Base-by-base conservation (phyloP, 2,888 invertebrate species). In the Coelopa pilipes region DNA sequence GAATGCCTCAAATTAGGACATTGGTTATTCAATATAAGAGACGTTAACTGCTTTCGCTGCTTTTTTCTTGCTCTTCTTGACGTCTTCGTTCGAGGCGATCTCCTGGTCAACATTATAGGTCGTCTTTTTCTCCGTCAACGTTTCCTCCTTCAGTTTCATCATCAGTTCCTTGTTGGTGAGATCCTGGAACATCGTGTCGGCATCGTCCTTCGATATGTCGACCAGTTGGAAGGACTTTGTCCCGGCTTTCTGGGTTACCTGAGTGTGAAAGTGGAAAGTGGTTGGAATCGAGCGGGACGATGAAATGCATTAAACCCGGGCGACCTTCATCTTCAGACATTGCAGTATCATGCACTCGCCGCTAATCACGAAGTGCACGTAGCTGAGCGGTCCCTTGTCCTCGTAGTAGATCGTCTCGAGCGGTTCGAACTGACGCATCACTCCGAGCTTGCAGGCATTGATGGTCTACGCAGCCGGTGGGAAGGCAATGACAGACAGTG, bases 271-370 rank as follows among this genome's bases (percentile, higher is more conserved):
- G 5, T 55, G 1, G 0, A 34, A 34, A 34, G 34, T 34, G 21
- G 1, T 59, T 59, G 49, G 11, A 55, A 34, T 60, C 15, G 11
- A 24, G 24, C 60, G 24, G 10, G 10, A 11, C 49, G 49, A 49
- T 10, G 49, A 49, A 11, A 49, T 46, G 12, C n/a, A 12, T n/a
- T n/a, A n/a, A n/a, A 47, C n/a, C 45, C 11, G 1, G 1, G 2
- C 7, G n/a, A 84, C 86, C 78, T 80, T 78, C 63, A 86, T 80
- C 76, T 84, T 83, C 0, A 87, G 79, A 70, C 84, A 85, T 73
- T 87, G 87, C 12, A 87, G 77, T 45, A 87, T 86, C 76, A 84
- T 82, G 68, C 87, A 87, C 74, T 86, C 82, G 1, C 87, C 87
- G 76, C 85, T 87, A 10, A 87, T 76, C 2, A 87, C 83, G 76